These are phyloP conservation scores for Odontomyia ornata DNA, from an alignment of 2,888 invertebrate genomes.

Conservation along the genomic window DNA sequence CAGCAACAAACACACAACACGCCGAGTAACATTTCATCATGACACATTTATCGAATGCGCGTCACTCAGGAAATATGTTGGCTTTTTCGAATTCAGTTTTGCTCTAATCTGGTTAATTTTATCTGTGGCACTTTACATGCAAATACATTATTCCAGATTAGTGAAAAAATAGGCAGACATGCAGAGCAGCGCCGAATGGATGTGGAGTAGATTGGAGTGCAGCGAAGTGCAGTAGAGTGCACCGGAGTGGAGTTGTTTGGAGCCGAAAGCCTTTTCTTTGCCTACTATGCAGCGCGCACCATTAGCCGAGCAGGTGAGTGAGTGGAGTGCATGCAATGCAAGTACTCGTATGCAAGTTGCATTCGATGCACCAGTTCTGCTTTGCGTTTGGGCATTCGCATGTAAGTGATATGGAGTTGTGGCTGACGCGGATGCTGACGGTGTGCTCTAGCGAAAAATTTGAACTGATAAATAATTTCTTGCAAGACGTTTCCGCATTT, in stretches of 20 bases:
- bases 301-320: slow-evolving; percentile 16
- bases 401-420: slow-evolving; percentile 24
- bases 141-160: slow-evolving; percentile 22
- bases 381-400: background rate
- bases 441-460: slow-evolving; percentile 42
- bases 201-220: background rate
- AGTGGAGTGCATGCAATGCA: background rate
- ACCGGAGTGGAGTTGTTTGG: background rate
- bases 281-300: background rate
- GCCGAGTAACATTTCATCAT: slow-evolving; percentile 25
- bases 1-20: background rate
- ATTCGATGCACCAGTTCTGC: too few species aligned
- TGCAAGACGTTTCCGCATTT: slow-evolving; percentile 40
- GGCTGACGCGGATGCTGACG: slow-evolving; percentile 15
- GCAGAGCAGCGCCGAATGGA: background rate
- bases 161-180: background rate
- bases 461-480: slow-evolving; percentile 40
- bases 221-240: background rate
- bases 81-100: slow-evolving; percentile 33
- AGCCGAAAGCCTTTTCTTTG: background rate
- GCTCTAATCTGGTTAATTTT: slow-evolving; percentile 32
- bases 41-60: slow-evolving; percentile 35
- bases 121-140: slow-evolving; percentile 34
- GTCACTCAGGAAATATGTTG: slow-evolving; percentile 41
- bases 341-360: too few species aligned